A percentile compares a stretch with the other conserved stretches of the same genome.
These are phyloP conservation scores for Plebejus melissa DNA, from an alignment of 2,888 invertebrate species.

Conservation along the genomic window DNA sequence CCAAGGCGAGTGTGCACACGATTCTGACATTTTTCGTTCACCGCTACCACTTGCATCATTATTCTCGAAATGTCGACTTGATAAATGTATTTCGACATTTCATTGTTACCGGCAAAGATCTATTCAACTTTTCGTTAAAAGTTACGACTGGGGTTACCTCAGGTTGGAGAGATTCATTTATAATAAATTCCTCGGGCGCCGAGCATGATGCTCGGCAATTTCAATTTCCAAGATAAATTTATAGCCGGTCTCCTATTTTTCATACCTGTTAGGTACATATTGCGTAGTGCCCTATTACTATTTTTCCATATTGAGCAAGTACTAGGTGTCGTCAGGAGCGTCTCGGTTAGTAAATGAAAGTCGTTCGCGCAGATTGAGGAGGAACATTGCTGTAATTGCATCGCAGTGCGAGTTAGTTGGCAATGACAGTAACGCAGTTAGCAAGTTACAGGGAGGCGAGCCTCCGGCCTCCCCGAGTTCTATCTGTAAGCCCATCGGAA, in stretches of 20 bases:
- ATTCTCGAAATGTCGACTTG: slow-evolving; percentile 54
- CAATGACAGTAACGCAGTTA: slow-evolving; percentile 17
- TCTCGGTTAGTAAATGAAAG: slow-evolving; percentile 8
- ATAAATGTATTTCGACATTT: slow-evolving; percentile 29
- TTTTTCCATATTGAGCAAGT: neutral
- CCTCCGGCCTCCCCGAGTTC: slow-evolving; percentile 2
- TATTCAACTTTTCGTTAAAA: slow-evolving; percentile 22
- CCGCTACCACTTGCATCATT: slow-evolving; percentile 54
- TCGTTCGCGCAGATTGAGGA: neutral
- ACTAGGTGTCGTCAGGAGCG: neutral
- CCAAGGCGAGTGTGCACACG: slow-evolving; percentile 61
- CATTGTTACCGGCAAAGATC: slow-evolving; percentile 22
- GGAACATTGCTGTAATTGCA: slow-evolving; percentile 5
- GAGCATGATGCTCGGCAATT: slow-evolving; percentile 8
- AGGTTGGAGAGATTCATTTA: slow-evolving; percentile 15
- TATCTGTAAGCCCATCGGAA: slow-evolving; percentile 1
- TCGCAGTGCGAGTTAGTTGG: slow-evolving; percentile 7
- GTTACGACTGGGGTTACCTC: slow-evolving; percentile 3
- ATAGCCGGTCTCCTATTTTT: neutral
- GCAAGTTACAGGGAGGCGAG: neutral
- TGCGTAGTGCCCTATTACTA: neutral
- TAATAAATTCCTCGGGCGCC: slow-evolving; percentile 20
- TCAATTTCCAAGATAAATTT: slow-evolving; percentile 14
- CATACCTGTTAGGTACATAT: slow-evolving; percentile 1
- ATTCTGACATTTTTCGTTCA: slow-evolving; percentile 71